Evolutionary conservation across 2,888 invertebrate genomes (phyloP), one percentile per base, ranked within the genome.

Genomic region (Eupithecia dodoneata): DNA sequence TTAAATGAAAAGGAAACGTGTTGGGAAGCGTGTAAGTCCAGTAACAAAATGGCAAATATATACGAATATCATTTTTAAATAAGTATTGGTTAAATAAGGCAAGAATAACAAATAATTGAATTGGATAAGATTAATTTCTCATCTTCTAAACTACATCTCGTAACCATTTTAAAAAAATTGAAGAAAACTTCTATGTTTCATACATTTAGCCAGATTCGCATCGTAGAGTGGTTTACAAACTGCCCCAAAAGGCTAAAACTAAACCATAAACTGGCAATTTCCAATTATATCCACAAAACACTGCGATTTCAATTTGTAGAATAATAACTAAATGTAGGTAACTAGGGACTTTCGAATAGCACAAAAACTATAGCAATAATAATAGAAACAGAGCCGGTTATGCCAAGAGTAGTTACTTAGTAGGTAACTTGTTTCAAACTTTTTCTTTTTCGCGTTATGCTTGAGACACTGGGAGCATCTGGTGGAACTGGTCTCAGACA

Each of bases 401-500:
- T 18, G 47, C 66, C 30, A 30, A 30, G 44, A 63, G 71, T 52
- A n/a, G 18, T 59, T 55, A 55, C 55, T 55, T n/a, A 55, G 47
- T 18, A 18, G 10, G 52, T 18, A 74, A 74, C 74, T 78, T 71
- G 75, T 78, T 73, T 30, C 13, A 59, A 74, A 76, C 76, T 76
- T 79, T 72, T 79, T 70, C 69, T 75, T 79, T 59, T 76, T 70
- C 69, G 47, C 70, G 52, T 75, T 75, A 74, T 72, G 63, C 69
- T 72, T 73, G 55, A 69, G 66, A 73, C 72, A 77, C 73, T 66
- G 73, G 65, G 67, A 76, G 73, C 80, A 80, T 73, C 77, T 78
- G 78, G 71, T 72, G 73, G 18, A 77, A 79, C 73, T 67, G 72
- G 78, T 80, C 72, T 73, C 74, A 52, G 15, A 75, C 78, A 67